Evolutionary conservation across 2,888 invertebrate species (phyloP).

Genomic region (Azorinus chamasolen): DNA sequence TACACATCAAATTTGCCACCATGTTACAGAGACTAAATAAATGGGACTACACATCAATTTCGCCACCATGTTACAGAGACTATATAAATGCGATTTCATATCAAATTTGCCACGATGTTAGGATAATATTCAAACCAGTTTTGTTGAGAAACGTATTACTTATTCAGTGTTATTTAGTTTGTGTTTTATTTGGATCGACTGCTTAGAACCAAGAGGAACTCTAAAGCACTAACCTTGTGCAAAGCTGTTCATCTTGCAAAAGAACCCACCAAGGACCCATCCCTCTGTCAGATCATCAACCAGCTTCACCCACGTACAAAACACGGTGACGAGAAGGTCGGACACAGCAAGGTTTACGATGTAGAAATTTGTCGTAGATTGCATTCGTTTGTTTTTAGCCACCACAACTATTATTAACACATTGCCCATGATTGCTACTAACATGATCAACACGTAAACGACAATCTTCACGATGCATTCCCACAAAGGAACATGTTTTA

Average conservation of each 20-base stretch:
- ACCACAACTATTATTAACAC: slow-evolving; percentile 67
- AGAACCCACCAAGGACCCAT: slow-evolving; percentile 91
- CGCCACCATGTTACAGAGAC: no score
- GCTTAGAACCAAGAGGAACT: not conserved
- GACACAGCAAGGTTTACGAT: slow-evolving; percentile 84
- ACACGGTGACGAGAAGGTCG: slow-evolving; percentile 82
- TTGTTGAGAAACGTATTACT: no score
- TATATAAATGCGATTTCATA: no score
- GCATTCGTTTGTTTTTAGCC: slow-evolving; percentile 67
- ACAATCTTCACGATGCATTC: slow-evolving; percentile 65
- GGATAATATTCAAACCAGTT: no score
- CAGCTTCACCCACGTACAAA: slow-evolving; percentile 93
- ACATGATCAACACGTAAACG: slow-evolving; percentile 53
- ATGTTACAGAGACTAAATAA: no score
- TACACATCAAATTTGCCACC: no score
- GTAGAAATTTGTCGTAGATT: slow-evolving; percentile 73
- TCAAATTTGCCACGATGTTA: no score
- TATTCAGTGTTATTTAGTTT: no score
- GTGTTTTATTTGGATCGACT: no score
- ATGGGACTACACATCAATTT: no score
- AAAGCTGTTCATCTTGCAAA: slow-evolving; percentile 93
- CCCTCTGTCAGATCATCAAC: slow-evolving; percentile 93
- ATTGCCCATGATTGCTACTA: slow-evolving; percentile 65
- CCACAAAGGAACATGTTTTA: slow-evolving; percentile 44
- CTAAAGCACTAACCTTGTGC: slow-evolving; percentile 89